Base-by-base conservation (phyloP, 2,888 invertebrate species). In the Hemithea aestivaria region DNA sequence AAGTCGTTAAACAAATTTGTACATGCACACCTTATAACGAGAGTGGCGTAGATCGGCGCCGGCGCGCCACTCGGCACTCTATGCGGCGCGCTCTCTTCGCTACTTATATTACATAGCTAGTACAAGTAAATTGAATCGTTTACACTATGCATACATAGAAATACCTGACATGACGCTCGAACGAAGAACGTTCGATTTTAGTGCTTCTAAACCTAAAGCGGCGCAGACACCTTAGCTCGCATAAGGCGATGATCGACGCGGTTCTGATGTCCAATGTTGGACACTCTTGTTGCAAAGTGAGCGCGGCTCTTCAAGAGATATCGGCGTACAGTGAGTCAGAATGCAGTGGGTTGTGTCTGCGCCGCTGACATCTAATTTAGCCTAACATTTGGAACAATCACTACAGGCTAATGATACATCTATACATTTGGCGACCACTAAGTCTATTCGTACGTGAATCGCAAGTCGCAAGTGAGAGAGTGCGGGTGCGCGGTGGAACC, bases 381-480 rank as follows among this genome's bases (percentile, higher is more conserved):
- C 69, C 84, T 85, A 84, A 79, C 84, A 84, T 84, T 85, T 85
- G 84, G 84, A 85, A 84, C 83, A 76, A 75, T 82, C 73, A 79
- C 84, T 85, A 85, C 80, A 74, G 68, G 73, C 84, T 85, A 85
- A 80, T 70, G 73, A 78, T 85, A 83, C 77, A 77, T 79, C 80
- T 83, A 81, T 77, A 83, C 79, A 83, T 85, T 85, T 85, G 84
- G 84, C 84, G 84, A 81, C 77, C 75, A 73, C 82, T 84, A 82
- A 75, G 62, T 74, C 80, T 82, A 81, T 72, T 63, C 60, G 67
- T 68, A 70, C 56, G 78, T 71, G 75, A 71, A 66, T 67, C 74
- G 72, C 76, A 62, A 66, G 46, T 67, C 74, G 72, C 76, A 62
- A 66, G 46, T 43, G 45, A 34, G 27, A 29, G 40, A 20, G 34